Base-by-base conservation (phyloP, 2,888 invertebrate genomes). In the Pammene fasciana region DNA sequence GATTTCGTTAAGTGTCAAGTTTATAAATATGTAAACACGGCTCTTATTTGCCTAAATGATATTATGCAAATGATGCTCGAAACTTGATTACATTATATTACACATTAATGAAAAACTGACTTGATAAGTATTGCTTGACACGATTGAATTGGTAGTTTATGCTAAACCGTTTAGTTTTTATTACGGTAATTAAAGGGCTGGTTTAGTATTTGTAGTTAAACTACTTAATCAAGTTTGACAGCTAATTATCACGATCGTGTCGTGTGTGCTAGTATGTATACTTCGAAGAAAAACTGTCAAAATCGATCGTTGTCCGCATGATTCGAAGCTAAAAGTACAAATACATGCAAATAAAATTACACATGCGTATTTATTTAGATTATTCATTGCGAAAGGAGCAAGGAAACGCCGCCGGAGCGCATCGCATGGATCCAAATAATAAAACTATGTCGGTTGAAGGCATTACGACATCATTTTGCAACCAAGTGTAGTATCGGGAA, bases 1-100 rank as follows among this genome's bases (percentile, higher is more conserved):
- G 10, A 54, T 60, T 65, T 48, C 36, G 34, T 68, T 72, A 72
- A 75, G 76, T 76, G 77, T 73, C 65, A 72, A 74, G 72, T 75
- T 76, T 65, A 81, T 81, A 76, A 82, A 81, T 82, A 83, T 83
- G 81, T 79, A 83, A 68, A 67, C 72, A 73, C 73, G 54, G 71
- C 72, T 74, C 73, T 72, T 74, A 65, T 54, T 67, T 60, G 54
- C n/a, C 34, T 65, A 65, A 70, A 59, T 65, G 60, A 65, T 70
- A 65, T 57, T 59, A 65, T 59, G 57, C 36, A 54, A 65, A 60
- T 65, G n/a, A n/a, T 46, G 34, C 45, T 34, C 26, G 59, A 34
- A 56, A 60, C 46, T 64, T 48, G 38, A 65, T 48, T 70, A 46
- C 48, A 65, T 48, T 60, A 52, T 70, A 65, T 48, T 59, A 62